Percentiles rank a stretch among this genome's conserved stretches.
Conservation (phyloP, 2,888 invertebrate genomes). For the Parapristionchus giblindavisi region DNA sequence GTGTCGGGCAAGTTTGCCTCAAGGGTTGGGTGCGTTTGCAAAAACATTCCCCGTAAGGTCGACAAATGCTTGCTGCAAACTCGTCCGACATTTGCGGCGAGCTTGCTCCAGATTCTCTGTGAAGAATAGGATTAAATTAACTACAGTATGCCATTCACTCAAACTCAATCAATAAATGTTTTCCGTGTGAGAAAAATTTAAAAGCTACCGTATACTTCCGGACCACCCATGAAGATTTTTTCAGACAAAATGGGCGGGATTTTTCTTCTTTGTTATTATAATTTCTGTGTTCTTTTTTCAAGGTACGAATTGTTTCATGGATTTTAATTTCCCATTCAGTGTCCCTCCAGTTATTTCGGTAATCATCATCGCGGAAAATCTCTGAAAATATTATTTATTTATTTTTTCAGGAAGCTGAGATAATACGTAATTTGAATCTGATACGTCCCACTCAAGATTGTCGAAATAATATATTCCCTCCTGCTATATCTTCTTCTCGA, state of each 20-base stretch:
- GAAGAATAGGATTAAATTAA: no score
- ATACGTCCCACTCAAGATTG: neutral
- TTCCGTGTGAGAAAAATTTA: neutral
- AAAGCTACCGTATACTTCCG: neutral
- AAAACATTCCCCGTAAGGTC: no score
- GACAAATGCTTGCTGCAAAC: no score
- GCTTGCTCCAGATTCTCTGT: no score
- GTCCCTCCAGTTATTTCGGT: neutral
- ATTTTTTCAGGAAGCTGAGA: neutral
- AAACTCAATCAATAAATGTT: neutral
- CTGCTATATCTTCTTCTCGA: neutral
- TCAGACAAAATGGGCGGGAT: neutral
- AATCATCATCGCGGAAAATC: no score
- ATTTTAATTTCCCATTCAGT: neutral
- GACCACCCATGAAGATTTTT: neutral
- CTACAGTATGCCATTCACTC: no score
- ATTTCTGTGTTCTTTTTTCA: neutral
- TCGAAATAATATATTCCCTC: neutral
- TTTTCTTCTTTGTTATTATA: neutral
- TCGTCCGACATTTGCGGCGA: no score
- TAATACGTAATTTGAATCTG: neutral
- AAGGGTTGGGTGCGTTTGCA: no score
- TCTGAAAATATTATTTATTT: neutral
- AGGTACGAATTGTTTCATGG: neutral
- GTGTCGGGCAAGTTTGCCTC: no score